These are phyloP conservation scores for Palloptera scutellata DNA, from an alignment of 2,888 invertebrate species.

Conservation along the genomic window DNA sequence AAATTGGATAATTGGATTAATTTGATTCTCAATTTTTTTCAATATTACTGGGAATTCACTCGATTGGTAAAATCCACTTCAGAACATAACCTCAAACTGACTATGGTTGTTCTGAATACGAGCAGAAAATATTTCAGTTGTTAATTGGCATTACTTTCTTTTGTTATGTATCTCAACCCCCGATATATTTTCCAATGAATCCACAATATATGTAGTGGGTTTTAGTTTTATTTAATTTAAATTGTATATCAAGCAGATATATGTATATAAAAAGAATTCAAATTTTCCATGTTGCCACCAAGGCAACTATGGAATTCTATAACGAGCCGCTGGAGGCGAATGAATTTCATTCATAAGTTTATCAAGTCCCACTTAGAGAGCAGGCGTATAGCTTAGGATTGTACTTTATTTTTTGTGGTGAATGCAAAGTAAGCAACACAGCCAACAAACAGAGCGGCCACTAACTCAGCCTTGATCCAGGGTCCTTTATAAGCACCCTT, in stretches of 20 bases:
- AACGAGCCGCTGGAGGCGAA: slow-evolving; percentile 41
- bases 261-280: neutral
- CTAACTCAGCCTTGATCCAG: slow-evolving; percentile 90
- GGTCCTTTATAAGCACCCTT: slow-evolving; percentile 89
- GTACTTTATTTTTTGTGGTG: slow-evolving; percentile 81
- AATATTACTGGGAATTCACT: no score
- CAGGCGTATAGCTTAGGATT: slow-evolving; percentile 67
- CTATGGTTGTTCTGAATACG: no score
- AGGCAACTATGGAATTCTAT: neutral
- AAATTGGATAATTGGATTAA: no score
- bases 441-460: slow-evolving; percentile 81
- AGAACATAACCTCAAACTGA: no score
- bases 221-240: neutral
- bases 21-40: no score
- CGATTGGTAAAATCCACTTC: no score
- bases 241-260: neutral
- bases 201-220: neutral
- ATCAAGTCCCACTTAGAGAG: slow-evolving; percentile 19
- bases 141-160: no score
- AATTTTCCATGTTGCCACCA: neutral
- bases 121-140: no score
- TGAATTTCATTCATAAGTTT: slow-evolving; percentile 60
- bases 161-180: no score
- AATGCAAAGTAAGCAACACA: slow-evolving; percentile 88
- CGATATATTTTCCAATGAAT: no score